Evolutionary conservation across 2,797 vertebrate genomes (phyloP).

Genomic region (Protonibea diacanthus): DNA sequence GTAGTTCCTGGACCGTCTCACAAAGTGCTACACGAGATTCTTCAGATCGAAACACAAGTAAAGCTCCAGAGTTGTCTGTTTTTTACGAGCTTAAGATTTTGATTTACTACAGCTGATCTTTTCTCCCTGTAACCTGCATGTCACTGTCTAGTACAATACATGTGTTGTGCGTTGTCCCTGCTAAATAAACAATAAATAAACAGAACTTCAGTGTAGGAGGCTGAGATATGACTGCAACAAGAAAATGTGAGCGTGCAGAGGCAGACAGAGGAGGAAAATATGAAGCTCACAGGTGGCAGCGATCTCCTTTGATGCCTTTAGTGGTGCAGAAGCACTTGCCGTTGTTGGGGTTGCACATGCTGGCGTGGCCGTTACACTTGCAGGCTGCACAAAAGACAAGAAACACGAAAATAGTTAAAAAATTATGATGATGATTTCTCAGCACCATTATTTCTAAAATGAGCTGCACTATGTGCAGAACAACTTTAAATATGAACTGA

Average conservation of each 20-base stretch:
- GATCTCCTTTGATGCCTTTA: constrained; percentile 98
- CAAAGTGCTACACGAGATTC: background rate
- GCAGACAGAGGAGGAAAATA: background rate
- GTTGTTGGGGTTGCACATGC: constrained; percentile 94
- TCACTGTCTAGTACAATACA: too few species aligned
- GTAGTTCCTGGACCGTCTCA: background rate
- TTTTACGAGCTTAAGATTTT: too few species aligned
- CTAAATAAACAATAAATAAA: background rate
- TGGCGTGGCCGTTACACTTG: constrained; percentile 97
- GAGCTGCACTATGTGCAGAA: background rate
- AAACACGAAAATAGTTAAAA: background rate
- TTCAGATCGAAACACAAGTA: background rate
- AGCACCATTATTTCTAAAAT: too few species aligned
- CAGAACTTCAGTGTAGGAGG: background rate
- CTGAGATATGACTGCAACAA: too few species aligned
- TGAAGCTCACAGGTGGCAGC: constrained; percentile 95
- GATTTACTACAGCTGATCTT: too few species aligned
- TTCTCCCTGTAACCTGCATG: too few species aligned
- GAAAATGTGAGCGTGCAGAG: too few species aligned
- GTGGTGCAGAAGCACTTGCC: constrained; percentile 99
- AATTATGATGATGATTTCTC: too few species aligned
- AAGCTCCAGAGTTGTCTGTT: background rate
- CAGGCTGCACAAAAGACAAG: constrained; percentile 85
- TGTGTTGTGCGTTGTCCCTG: too few species aligned
- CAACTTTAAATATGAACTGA: background rate